Conservation (phyloP, 2,113 vertebrate genomes). For the Gasterosteus nipponicus region DNA sequence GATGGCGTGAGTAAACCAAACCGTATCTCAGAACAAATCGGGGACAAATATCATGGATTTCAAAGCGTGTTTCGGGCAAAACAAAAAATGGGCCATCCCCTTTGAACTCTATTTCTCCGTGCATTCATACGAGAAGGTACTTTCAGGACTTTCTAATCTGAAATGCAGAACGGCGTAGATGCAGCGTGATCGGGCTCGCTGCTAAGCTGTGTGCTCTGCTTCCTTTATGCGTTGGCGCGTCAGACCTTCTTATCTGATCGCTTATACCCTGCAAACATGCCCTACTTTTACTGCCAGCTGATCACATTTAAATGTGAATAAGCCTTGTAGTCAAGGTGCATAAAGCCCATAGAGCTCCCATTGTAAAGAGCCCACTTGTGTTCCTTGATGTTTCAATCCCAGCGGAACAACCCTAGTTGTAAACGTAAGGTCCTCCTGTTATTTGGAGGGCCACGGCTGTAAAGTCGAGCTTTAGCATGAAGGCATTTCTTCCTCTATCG, state of each 20-base stretch:
- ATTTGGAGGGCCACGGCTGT: conserved; percentile 12
- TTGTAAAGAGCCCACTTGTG: conserved; percentile 38
- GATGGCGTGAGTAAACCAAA: conserved; percentile 46
- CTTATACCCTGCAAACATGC: neutral
- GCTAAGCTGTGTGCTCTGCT: neutral
- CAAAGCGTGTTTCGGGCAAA: conserved; percentile 16
- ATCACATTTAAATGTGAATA: conserved; percentile 50
- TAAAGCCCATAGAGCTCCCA: conserved; percentile 23
- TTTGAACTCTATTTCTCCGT: neutral
- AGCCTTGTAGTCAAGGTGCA: conserved; percentile 32
- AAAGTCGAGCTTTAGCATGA: conserved; percentile 2
- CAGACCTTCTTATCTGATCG: conserved; percentile 16
- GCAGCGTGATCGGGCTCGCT: neutral
- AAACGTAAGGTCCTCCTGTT: conserved; percentile 38
- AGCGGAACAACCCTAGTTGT: conserved; percentile 28
- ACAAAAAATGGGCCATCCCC: neutral
- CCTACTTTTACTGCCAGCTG: conserved; percentile 26
- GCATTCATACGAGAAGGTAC: neutral
- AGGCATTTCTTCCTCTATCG: conserved; percentile 13
- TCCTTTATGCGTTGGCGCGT: neutral
- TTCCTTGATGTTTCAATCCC: conserved; percentile 31
- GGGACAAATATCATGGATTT: conserved; percentile 21
- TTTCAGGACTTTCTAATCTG: neutral
- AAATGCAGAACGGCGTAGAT: neutral
- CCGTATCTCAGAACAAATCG: conserved; percentile 37